A percentile compares a stretch with the other conserved stretches of the same genome.
phyloP scores from a whole-genome alignment of 2,113 vertebrate species.

The Lophura nycthemera region DNA sequence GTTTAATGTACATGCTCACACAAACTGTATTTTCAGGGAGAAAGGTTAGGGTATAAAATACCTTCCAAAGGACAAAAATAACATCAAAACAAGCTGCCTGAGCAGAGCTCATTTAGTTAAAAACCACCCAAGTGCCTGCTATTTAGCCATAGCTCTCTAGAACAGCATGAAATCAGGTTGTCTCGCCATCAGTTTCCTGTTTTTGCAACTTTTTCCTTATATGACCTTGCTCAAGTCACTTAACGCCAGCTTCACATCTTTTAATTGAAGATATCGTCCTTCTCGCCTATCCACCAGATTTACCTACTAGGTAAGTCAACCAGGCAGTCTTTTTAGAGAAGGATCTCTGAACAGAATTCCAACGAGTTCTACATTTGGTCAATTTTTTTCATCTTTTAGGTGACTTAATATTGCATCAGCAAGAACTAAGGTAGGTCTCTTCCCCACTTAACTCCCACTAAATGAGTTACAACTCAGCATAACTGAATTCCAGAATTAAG shows the following conservation, averaged over 20 bases:
- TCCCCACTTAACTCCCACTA: neutral
- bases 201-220: neutral
- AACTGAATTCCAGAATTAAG: neutral
- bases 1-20: neutral
- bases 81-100: neutral
- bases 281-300: neutral
- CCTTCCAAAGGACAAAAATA: neutral
- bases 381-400: neutral
- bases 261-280: neutral
- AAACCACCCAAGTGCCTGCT: neutral
- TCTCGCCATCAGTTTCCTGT: neutral
- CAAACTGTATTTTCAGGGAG: neutral
- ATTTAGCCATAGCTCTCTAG: neutral
- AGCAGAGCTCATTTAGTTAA: neutral
- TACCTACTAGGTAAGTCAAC: too few relatives aligned
- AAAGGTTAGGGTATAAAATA: neutral
- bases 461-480: neutral
- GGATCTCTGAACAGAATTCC: neutral
- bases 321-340: neutral
- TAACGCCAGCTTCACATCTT: neutral
- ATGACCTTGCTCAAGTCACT: neutral
- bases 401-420: neutral
- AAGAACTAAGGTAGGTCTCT: neutral
- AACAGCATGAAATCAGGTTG: neutral
- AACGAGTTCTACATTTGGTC: neutral